Percentiles rank a stretch among this genome's conserved stretches.
Evolutionary conservation across 2,888 invertebrate species (phyloP).

Genomic region (Tachina lurida): DNA sequence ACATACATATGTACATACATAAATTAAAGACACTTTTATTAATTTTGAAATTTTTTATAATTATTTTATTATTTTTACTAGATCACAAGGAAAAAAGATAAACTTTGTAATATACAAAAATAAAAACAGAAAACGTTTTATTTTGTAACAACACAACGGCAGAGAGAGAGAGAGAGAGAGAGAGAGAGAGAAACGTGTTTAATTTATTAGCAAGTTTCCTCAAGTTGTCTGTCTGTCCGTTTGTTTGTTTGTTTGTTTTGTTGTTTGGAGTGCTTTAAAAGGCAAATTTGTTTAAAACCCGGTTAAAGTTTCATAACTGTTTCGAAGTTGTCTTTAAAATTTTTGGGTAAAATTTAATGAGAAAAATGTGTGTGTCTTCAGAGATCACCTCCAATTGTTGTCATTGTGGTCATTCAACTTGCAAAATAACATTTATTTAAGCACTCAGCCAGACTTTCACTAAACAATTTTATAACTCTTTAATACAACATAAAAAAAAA

Average conservation of each 20-base stretch:
- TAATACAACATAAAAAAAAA: conserved; percentile 61
- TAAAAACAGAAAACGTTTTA: not conserved
- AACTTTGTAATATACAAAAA: not conserved
- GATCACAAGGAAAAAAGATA: not conserved
- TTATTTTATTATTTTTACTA: not conserved
- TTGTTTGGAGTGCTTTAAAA: conserved; percentile 20
- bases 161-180: not conserved
- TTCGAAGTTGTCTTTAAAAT: conserved; percentile 50
- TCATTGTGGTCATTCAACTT: conserved; percentile 65
- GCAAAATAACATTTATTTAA: conserved; percentile 14
- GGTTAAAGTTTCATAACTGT: conserved; percentile 53
- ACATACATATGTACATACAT: not conserved
- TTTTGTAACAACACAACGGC: not conserved
- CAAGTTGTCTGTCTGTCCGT: not conserved
- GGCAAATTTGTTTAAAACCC: not conserved
- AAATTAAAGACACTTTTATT: conserved; percentile 33
- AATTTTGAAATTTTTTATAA: not conserved
- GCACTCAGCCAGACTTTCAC: conserved; percentile 63
- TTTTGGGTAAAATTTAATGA: not conserved
- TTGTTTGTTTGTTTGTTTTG: not conserved
- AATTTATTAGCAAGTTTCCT: conserved; percentile 60
- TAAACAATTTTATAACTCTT: conserved; percentile 60
- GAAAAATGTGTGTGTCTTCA: not conserved
- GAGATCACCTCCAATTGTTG: conserved; percentile 52
- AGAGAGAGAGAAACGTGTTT: conserved; percentile 41